Percentiles rank a stretch among this genome's conserved stretches.
These are phyloP conservation scores for Bryconaethiops microstoma DNA, from an alignment of 2,797 vertebrate genomes.

Conservation along the genomic window DNA sequence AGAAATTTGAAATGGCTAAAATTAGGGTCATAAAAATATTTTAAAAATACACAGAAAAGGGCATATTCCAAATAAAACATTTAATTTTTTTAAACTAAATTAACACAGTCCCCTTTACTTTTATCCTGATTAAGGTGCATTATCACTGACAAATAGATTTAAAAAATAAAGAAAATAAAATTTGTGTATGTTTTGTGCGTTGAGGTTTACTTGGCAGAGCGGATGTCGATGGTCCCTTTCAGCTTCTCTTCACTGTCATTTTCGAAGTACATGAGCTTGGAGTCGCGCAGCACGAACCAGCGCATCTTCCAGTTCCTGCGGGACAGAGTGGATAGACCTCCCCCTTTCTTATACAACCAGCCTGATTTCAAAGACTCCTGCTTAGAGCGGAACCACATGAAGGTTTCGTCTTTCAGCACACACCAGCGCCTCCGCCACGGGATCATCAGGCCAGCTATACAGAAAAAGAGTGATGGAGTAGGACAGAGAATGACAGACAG, in stretches of 20 bases:
- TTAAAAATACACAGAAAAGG: too few species aligned
- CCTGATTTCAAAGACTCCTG: constrained; percentile 93
- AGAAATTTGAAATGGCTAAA: too few species aligned
- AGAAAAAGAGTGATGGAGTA: not conserved
- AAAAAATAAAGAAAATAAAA: not conserved
- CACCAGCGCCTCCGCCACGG: constrained; percentile 92
- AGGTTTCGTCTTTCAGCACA: constrained; percentile 91
- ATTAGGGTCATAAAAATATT: too few species aligned
- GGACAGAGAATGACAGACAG: not conserved
- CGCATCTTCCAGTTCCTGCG: constrained; percentile 95
- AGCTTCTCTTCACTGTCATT: constrained; percentile 93
- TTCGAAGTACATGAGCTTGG: constrained; percentile 92
- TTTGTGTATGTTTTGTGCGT: not conserved
- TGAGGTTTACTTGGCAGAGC: constrained; percentile 84
- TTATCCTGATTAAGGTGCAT: not conserved
- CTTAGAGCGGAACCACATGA: constrained; percentile 97
- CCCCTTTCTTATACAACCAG: constrained; percentile 94
- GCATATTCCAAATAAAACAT: too few species aligned
- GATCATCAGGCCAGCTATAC: constrained; percentile 89
- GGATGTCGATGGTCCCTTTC: constrained; percentile 91
- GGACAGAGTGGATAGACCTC: constrained; percentile 89
- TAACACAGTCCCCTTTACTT: not conserved
- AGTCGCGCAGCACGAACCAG: constrained; percentile 92
- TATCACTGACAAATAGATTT: not conserved
- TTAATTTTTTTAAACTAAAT: too few species aligned